These are phyloP conservation scores for Spatula versicolor DNA, from an alignment of 2,797 vertebrate genomes.

Conservation along the genomic window DNA sequence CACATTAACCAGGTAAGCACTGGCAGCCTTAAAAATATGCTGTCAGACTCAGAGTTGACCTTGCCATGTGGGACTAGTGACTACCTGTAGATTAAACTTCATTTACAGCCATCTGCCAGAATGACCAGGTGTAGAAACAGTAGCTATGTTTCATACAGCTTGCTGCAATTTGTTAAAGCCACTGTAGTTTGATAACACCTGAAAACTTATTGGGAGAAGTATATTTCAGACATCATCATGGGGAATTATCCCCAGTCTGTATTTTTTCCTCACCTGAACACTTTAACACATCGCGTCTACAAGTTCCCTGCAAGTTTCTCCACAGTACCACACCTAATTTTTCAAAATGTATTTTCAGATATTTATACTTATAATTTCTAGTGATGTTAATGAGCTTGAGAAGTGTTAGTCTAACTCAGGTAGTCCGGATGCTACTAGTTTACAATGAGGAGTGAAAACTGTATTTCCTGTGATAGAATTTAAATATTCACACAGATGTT, in stretches of 20 bases:
- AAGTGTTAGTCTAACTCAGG: neutral
- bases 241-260: neutral
- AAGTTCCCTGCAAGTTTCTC: neutral
- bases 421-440: neutral
- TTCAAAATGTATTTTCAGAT: neutral
- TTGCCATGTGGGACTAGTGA: neutral
- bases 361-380: neutral
- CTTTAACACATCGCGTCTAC: neutral
- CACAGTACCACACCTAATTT: neutral
- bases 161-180: neutral
- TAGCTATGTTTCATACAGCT: neutral
- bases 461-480: neutral
- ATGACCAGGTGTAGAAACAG: neutral
- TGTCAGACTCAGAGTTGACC: neutral
- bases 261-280: neutral
- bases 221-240: accelerated
- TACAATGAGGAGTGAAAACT: neutral
- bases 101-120: neutral
- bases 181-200: neutral
- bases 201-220: neutral
- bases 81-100: neutral
- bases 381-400: neutral
- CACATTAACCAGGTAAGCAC: neutral
- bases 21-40: neutral
- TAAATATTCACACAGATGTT: neutral